Evolutionary conservation across 1,140 invertebrate species (phyloP), one percentile per base, ranked within the genome.

Genomic region (Popillia japonica): DNA sequence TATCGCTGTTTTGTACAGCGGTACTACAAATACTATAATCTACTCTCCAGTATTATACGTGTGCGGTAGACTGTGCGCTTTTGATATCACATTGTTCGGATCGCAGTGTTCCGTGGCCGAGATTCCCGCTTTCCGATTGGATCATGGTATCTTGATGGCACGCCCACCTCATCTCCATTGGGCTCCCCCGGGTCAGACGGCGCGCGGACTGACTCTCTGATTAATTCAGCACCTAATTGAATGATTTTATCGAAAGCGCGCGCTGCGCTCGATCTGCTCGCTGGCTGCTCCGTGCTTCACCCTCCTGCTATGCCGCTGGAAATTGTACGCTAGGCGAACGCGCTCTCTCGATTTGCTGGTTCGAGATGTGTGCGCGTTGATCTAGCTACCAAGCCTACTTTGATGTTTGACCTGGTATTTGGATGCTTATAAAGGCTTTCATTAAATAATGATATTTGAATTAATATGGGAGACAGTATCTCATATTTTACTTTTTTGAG

Each of bases 51-150:
- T 34, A 34, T 27, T 68, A 14, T 23, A 34, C 20, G 22, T 42
- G 72, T 44, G 72, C 72, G 34, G 34, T 40, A 44, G 40, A 11
- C 40, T 74, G 34, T 72, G 72, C 72, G 72, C 72, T 74, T 74
- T 74, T 74, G 72, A 74, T 74, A 74, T 74, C 72, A 74, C 41
- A 74, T 74, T 74, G 72, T 74, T 74, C 34, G 40, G 72, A 74
- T 74, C 72, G 72, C 72, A 74, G 72, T 74, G 72, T 74, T 74
- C 72, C 72, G 72, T 74, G 72, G 72, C 72, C 72, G 72, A 74
- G 72, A 74, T 74, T 74, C 34, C 72, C 22, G 72, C 72, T 20
- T 74, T 74, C 72, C 72, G 72, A 74, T 74, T 74, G 72, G 72
- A 44, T 40, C 17, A 44, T 41, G 40, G 72, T 44, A 74, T 74